These are phyloP conservation scores for Thaumatotibia leucotreta DNA, from an alignment of 1,140 invertebrate genomes.

Conservation along the genomic window DNA sequence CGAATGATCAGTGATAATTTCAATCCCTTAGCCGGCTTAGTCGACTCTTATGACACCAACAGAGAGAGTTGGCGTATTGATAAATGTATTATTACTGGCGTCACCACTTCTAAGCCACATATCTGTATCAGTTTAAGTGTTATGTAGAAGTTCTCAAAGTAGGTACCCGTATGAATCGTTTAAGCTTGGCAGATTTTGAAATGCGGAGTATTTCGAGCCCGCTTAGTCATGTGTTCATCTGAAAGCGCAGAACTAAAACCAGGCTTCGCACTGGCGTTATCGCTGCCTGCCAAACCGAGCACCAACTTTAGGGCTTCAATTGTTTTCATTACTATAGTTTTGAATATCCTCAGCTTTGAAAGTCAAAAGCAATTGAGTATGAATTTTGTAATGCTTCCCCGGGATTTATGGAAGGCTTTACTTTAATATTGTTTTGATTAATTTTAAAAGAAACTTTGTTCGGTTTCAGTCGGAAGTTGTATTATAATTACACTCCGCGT, in stretches of 20 bases:
- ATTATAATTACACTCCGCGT: not conserved
- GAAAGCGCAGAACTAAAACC: not conserved
- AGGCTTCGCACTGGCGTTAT: not conserved
- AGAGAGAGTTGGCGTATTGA: too few species aligned
- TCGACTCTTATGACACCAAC: too few species aligned
- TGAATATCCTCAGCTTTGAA: not conserved
- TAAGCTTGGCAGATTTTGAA: not conserved
- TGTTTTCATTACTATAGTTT: not conserved
- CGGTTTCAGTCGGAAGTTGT: not conserved
- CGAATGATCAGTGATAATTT: too few species aligned
- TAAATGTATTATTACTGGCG: too few species aligned
- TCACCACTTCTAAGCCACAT: not conserved
- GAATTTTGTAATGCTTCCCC: not conserved
- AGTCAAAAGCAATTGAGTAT: not conserved
- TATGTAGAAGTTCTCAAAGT: not conserved
- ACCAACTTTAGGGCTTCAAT: slow-evolving; percentile 3
- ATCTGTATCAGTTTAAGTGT: slow-evolving; percentile 12
- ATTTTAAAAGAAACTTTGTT: not conserved
- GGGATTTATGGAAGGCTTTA: not conserved
- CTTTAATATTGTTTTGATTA: slow-evolving; percentile 1
- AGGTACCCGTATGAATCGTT: slow-evolving; percentile 13
- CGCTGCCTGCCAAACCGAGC: slow-evolving; percentile 3
- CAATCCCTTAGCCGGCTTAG: too few species aligned
- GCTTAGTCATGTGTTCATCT: not conserved
- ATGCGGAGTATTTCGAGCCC: not conserved